Percentiles rank a stretch among this genome's conserved stretches.
phyloP scores from a whole-genome alignment of 2,797 vertebrate species.

The Arvicola amphibius region DNA sequence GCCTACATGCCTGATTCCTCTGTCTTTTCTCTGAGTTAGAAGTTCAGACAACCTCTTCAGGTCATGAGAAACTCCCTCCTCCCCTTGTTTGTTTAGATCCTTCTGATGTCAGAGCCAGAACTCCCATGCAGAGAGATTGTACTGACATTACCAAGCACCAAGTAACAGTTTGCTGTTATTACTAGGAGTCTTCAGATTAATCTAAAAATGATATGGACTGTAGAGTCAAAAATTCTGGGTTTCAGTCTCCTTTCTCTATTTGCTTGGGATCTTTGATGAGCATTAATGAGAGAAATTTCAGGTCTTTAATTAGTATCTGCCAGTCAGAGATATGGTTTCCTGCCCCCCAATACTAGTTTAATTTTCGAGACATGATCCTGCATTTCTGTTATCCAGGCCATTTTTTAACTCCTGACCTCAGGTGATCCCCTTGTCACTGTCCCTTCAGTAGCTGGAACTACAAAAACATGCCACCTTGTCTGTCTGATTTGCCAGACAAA shows the following conservation, averaged over 20 bases:
- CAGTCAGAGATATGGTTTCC: not conserved
- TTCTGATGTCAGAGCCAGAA: conserved; percentile 41
- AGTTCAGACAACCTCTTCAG: conserved; percentile 49
- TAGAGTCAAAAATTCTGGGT: not conserved
- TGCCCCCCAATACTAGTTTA: not conserved
- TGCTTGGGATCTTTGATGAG: conserved; percentile 50
- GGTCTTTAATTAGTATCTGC: conserved; percentile 22
- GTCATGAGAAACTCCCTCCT: not conserved
- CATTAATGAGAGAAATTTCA: conserved; percentile 35
- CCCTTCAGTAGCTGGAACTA: not conserved
- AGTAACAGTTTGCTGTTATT: conserved; percentile 26
- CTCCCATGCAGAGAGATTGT: not conserved
- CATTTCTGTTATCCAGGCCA: not conserved
- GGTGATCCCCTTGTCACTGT: not conserved
- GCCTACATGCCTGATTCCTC: not conserved
- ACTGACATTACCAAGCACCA: conserved; percentile 12
- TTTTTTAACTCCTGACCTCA: not conserved
- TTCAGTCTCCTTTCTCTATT: not conserved
- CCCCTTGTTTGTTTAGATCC: conserved; percentile 28
- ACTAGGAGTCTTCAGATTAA: conserved; percentile 30
- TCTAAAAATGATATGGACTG: not conserved
- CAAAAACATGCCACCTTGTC: not conserved
- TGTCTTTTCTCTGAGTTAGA: conserved; percentile 56
- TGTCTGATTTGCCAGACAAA: conserved; percentile 35
- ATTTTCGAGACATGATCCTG: not conserved